Conservation (phyloP, 2,797 vertebrate genomes). For the Chloroceryle inda region DNA sequence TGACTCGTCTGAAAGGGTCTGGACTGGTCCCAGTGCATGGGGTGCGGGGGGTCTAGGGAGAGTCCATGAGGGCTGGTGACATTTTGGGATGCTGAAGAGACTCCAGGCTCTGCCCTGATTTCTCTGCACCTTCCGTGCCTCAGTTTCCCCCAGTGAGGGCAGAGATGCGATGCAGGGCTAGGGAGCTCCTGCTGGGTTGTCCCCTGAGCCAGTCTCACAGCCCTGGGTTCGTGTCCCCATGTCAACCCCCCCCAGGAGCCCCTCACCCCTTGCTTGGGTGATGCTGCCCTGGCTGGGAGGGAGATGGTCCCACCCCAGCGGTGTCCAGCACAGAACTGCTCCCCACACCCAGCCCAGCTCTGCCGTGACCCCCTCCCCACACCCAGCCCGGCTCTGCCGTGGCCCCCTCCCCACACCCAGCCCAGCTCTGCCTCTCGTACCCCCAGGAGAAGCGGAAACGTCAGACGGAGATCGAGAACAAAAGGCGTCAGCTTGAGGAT, state of each 20-base stretch:
- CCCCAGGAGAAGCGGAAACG: conserved; percentile 90
- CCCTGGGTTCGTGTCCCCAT: accelerated
- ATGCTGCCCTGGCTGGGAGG: not conserved
- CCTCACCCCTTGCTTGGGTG: accelerated
- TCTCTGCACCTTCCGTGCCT: not conserved
- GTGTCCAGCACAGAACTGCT: not conserved
- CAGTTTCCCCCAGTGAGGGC: not conserved
- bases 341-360: not conserved
- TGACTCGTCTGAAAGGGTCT: not conserved
- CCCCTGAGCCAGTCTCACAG: not conserved
- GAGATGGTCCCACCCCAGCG: accelerated
- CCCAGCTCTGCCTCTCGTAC: not conserved
- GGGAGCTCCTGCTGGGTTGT: not conserved
- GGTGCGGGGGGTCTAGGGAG: not conserved
- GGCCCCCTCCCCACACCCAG: too few species aligned
- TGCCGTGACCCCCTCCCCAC: not conserved
- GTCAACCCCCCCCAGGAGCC: not conserved
- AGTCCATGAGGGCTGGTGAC: not conserved
- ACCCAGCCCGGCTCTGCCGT: not conserved
- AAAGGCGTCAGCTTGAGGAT: conserved; percentile 90
- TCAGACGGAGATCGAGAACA: conserved; percentile 91
- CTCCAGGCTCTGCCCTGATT: not conserved
- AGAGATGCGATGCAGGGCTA: accelerated
- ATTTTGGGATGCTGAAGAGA: not conserved
- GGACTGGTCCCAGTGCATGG: not conserved